Evolutionary conservation across 2,888 invertebrate species (phyloP).

Genomic region (Napeogenes inachia): DNA sequence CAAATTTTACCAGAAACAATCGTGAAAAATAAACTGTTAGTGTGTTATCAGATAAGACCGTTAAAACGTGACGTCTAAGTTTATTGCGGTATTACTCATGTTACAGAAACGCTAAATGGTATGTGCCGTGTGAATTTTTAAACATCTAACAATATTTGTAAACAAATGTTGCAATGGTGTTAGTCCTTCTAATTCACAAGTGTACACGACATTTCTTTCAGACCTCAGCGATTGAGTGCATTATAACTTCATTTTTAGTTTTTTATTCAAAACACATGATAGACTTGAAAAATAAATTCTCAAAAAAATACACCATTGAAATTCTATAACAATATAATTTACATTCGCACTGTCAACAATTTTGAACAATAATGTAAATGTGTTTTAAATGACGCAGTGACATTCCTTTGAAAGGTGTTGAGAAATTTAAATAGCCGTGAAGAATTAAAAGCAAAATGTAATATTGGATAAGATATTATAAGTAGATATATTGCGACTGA

Average conservation of each 20-base stretch:
- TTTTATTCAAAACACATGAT: too few species aligned
- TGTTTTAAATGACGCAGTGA: background rate
- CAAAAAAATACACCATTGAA: too few species aligned
- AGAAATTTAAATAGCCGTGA: background rate
- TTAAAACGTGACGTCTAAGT: slow-evolving; percentile 15
- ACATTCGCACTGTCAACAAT: background rate
- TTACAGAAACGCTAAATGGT: slow-evolving; percentile 35
- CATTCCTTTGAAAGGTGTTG: slow-evolving; percentile 2
- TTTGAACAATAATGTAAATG: slow-evolving; percentile 3
- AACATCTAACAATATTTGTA: slow-evolving; percentile 17
- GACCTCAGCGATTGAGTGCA: too few species aligned
- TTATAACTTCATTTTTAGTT: too few species aligned
- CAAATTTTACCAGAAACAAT: slow-evolving; percentile 41
- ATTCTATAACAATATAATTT: too few species aligned
- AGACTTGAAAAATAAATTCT: too few species aligned
- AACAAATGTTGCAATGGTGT: background rate
- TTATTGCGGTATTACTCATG: slow-evolving; percentile 17
- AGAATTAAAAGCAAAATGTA: slow-evolving; percentile 18
- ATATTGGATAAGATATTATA: slow-evolving; percentile 39
- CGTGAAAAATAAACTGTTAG: background rate
- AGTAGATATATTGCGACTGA: slow-evolving; percentile 51
- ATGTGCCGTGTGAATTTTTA: slow-evolving; percentile 18
- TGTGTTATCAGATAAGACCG: background rate
- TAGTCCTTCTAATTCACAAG: slow-evolving; percentile 12
- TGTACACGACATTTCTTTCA: background rate